Evolutionary conservation across 2,888 invertebrate genomes (phyloP), one percentile per base, ranked within the genome.

Genomic region (Saturnia japonica): DNA sequence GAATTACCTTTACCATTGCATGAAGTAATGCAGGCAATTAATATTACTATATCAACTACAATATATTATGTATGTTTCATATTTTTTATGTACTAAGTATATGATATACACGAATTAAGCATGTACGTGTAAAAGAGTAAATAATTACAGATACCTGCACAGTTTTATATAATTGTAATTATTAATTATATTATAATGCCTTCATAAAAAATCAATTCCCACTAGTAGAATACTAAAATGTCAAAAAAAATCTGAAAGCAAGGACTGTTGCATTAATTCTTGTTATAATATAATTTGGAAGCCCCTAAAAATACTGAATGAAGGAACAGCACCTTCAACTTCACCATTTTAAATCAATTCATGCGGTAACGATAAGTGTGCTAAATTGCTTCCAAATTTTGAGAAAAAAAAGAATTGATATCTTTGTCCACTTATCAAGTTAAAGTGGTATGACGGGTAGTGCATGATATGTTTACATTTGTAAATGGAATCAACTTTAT

Each of bases 311-410:
- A 25, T 12, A 28, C 28, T 60, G 12, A 28, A 60, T 60, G 25
- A 60, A 25, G n/a, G 11, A 54, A 22, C 43, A 19, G 16, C 7
- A 47, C 19, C 47, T 16, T 4, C 25, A 34, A 34, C 2, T 54
- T 57, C 57, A 60, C 72, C 67, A 57, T 71, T 72, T 66, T 34
- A 45, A 67, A 74, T 73, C 70, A 72, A 70, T 69, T 68, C 40
- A 72, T 62, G 68, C 68, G 72, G 74, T 83, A 64, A 64, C 64
- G 64, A 64, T 64, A 85, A 86, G 76, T 76, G 76, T 75, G 77
- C 76, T 83, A 82, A 85, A 79, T 80, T 77, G 73, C 74, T 74
- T 69, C 75, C 74, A 74, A 75, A 40, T 73, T 74, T 74, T 68
- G 74, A 19, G 19, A 40, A 40, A 57, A 51, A 51, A 51, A 8